These are phyloP conservation scores for Callyntrura guangdongensis DNA, from an alignment of 2,888 invertebrate species.

Conservation along the genomic window DNA sequence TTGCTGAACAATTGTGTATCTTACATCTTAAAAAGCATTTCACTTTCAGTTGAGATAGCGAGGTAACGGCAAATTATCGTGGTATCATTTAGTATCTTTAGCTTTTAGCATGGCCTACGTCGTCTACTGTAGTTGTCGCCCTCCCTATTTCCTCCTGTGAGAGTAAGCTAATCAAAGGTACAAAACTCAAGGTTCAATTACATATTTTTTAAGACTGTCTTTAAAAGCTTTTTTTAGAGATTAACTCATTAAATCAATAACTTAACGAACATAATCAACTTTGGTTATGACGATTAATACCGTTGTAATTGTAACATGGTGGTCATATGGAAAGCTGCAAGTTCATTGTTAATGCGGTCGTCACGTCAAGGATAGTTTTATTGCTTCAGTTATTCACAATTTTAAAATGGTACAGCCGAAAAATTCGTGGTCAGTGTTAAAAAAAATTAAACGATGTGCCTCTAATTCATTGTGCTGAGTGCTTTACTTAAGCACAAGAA, in stretches of 20 bases:
- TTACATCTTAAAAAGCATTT: slow-evolving; percentile 8
- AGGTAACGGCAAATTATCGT: neutral
- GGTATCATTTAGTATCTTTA: neutral
- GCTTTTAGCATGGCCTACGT: slow-evolving; percentile 1
- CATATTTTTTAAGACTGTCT: neutral
- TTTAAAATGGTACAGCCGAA: no score
- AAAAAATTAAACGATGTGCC: neutral
- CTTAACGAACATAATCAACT: no score
- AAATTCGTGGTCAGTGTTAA: neutral
- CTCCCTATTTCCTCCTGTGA: neutral
- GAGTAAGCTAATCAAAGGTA: neutral
- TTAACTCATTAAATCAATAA: neutral
- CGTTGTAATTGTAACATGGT: neutral
- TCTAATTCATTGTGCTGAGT: neutral
- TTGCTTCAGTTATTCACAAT: neutral
- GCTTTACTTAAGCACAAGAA: neutral
- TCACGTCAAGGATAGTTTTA: neutral
- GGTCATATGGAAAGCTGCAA: neutral
- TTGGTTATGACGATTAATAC: no score
- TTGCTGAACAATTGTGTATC: neutral
- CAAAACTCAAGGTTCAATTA: neutral
- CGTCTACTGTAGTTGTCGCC: neutral
- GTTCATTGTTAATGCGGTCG: neutral
- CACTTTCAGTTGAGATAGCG: neutral
- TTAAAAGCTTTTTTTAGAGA: neutral